Conservation (phyloP, 2,888 invertebrate genomes). For the Fragum fragum region DNA sequence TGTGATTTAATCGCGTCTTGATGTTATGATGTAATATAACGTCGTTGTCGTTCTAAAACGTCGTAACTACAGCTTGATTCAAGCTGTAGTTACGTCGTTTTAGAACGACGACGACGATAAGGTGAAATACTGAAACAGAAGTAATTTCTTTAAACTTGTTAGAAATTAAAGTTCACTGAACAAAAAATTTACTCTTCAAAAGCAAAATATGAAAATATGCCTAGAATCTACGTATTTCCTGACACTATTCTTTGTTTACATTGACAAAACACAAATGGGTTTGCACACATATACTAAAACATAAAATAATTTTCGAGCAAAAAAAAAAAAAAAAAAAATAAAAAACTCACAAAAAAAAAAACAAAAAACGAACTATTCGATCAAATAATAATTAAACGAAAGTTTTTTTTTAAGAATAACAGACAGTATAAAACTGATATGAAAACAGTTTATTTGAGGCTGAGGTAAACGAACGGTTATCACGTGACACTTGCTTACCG, state of each 20-base stretch:
- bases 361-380: too few relatives aligned
- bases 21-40: too few relatives aligned
- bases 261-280: neutral
- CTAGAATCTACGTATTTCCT: neutral
- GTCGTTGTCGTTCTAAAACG: too few relatives aligned
- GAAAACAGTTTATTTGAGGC: neutral
- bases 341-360: neutral
- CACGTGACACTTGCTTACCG: constrained; percentile 61
- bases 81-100: too few relatives aligned
- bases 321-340: neutral
- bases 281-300: constrained; percentile 1
- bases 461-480: constrained; percentile 14
- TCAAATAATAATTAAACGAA: neutral
- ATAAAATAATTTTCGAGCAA: neutral
- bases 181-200: neutral
- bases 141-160: too few relatives aligned
- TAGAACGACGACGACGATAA: too few relatives aligned
- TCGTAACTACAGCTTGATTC: too few relatives aligned
- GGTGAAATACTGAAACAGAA: too few relatives aligned
- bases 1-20: too few relatives aligned
- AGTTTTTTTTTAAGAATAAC: neutral
- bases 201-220: neutral
- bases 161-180: too few relatives aligned
- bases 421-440: neutral
- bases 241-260: too few relatives aligned